These are phyloP conservation scores for Amphimedon queenslandica DNA, from an alignment of 37 sponge, comb jelly and placozoan species.

Conservation along the genomic window DNA sequence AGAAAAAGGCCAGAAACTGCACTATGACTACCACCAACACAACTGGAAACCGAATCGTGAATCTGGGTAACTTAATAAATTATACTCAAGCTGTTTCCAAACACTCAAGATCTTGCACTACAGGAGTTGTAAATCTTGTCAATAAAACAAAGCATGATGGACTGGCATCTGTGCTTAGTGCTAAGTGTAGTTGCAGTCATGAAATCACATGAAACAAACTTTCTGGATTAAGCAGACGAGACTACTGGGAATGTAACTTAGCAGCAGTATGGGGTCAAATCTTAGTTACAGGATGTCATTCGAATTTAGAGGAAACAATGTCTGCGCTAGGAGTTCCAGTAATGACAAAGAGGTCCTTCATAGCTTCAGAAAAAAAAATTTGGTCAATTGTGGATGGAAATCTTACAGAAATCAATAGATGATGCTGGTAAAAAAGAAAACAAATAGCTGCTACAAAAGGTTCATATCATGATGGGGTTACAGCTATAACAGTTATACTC, in stretches of 20 bases:
- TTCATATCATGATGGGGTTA: neutral
- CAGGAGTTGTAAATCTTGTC: conserved; percentile 9
- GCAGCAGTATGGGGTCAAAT: conserved; percentile 60
- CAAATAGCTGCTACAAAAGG: neutral
- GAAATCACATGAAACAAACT: neutral
- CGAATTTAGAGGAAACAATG: conserved; percentile 12
- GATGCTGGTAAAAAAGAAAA: conserved; percentile 10
- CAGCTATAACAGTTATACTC: neutral
- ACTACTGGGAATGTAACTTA: conserved; percentile 29
- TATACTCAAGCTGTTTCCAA: neutral
- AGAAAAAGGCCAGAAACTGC: too few relatives aligned
- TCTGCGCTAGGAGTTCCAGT: conserved; percentile 27
- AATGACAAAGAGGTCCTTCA: conserved; percentile 36
- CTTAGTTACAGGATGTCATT: conserved; percentile 37
- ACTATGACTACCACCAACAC: too few relatives aligned
- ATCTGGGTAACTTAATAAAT: neutral
- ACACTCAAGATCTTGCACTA: neutral
- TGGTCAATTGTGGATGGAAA: conserved; percentile 2
- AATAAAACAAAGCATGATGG: conserved; percentile 22
- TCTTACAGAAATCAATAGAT: conserved; percentile 1
- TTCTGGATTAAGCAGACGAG: neutral
- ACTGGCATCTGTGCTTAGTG: conserved; percentile 25
- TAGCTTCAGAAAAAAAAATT: conserved; percentile 12
- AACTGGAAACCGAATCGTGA: neutral
- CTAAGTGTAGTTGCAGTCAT: neutral